Evolutionary conservation across 1,140 invertebrate genomes (phyloP), one percentile per base, ranked within the genome.

Genomic region (Aphelenchoides avenae): DNA sequence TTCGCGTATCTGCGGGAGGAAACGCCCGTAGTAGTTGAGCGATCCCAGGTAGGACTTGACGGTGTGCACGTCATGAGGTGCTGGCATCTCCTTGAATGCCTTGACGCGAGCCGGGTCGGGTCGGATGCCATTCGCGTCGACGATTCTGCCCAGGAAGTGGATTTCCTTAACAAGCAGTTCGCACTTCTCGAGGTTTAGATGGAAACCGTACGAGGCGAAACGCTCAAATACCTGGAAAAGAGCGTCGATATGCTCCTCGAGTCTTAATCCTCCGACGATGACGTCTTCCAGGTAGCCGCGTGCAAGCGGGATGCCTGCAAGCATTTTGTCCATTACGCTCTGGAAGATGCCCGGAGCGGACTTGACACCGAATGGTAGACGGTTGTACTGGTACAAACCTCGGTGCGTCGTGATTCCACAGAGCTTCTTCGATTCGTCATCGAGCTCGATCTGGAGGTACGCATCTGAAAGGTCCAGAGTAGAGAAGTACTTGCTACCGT

Each of bases 281-380:
- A 64, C 30, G 30, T 64, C 61, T 44, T 64, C 61, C 18, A 64
- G 30, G 52, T 64, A 64, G 0, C 24, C 65, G 11, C 54, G 51
- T 60, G 24, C 61, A 64, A 11, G 77, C 31, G 24, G 52, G 57
- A 52, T 37, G 36, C 58, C 61, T 20, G 47, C 33, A n/a, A 81
- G 48, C 2, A 78, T 52, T 57, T 75, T 53, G 40, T 80, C 76
- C 11, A 83, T 79, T 6, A 57, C 15, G 5, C 33, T 57, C 27
- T 57, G 54, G 42, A 57, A 57, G 15, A 57, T 57, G 15, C 56
- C 77, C 67, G 81, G 79, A 1, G 80, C 79, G 26, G 73, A 75
- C 58, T 77, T 76, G 4, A 84, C 76, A 5, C 78, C 81, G 74
- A 80, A 83, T 2, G 68, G 74, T 5, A 81, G 47, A 36, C 75